Conservation (phyloP, 2,888 invertebrate species). For the Nomada flava region DNA sequence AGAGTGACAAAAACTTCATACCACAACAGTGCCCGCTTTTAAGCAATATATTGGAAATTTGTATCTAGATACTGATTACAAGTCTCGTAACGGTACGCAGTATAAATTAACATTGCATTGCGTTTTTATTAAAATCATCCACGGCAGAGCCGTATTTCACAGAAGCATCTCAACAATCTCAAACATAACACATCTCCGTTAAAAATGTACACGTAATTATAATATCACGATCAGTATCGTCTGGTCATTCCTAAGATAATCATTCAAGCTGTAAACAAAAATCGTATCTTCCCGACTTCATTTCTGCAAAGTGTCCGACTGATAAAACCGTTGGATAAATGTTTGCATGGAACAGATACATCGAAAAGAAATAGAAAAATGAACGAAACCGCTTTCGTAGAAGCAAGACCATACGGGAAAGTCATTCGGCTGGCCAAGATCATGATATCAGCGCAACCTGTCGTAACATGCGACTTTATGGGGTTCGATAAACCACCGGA, state of each 20-base stretch:
- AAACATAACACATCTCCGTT: no score
- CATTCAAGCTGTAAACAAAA: background rate
- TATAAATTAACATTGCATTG: background rate
- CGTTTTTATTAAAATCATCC: background rate
- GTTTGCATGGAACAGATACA: background rate
- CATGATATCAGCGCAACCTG: conserved; percentile 22
- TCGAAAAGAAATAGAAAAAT: background rate
- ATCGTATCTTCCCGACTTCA: background rate
- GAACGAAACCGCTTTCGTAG: background rate
- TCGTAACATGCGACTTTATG: conserved; percentile 34
- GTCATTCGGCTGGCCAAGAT: conserved; percentile 25
- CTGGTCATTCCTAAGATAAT: background rate
- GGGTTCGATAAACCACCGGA: conserved; percentile 47
- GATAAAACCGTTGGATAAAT: background rate
- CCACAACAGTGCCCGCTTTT: no score
- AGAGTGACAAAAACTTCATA: background rate
- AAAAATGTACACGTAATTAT: background rate
- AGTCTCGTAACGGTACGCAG: background rate
- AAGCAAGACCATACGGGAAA: conserved; percentile 21
- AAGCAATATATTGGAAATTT: no score
- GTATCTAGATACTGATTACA: no score
- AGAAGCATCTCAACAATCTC: background rate
- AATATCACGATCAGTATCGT: background rate
- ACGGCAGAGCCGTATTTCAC: background rate
- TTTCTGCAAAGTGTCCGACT: background rate